phyloP scores from a whole-genome alignment of 2,888 invertebrate genomes.

The Pristionchus arcanus region DNA sequence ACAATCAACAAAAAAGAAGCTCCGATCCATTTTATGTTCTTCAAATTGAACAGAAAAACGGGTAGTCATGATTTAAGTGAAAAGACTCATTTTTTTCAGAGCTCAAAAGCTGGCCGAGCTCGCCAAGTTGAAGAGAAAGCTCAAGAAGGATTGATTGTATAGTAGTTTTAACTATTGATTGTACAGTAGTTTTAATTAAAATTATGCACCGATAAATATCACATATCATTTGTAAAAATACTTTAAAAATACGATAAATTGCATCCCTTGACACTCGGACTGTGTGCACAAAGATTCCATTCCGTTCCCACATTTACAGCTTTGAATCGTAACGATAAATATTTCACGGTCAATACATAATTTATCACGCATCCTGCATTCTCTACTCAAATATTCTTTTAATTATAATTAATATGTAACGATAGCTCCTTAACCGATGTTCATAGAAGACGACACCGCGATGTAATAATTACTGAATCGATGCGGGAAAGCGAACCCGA shows the following conservation, averaged over 20 bases:
- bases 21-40: no score
- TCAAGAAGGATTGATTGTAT: constrained; percentile 49
- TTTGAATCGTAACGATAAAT: no score
- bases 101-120: constrained; percentile 60
- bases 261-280: no score
- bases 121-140: constrained; percentile 61
- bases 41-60: not conserved
- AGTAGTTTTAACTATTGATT: not conserved
- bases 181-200: not conserved
- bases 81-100: constrained; percentile 46
- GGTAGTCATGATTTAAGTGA: not conserved
- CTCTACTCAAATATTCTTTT: not conserved
- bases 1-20: no score
- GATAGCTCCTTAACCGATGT: not conserved
- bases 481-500: constrained; percentile 22
- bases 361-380: not conserved
- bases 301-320: no score
- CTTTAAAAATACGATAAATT: no score
- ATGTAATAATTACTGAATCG: constrained; percentile 19
- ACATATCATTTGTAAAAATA: no score
- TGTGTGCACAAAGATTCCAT: no score
- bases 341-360: not conserved
- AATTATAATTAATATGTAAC: not conserved
- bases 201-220: no score
- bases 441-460: not conserved